phyloP scores from a whole-genome alignment of 1,140 invertebrate genomes.

The Lethocerus indicus region DNA sequence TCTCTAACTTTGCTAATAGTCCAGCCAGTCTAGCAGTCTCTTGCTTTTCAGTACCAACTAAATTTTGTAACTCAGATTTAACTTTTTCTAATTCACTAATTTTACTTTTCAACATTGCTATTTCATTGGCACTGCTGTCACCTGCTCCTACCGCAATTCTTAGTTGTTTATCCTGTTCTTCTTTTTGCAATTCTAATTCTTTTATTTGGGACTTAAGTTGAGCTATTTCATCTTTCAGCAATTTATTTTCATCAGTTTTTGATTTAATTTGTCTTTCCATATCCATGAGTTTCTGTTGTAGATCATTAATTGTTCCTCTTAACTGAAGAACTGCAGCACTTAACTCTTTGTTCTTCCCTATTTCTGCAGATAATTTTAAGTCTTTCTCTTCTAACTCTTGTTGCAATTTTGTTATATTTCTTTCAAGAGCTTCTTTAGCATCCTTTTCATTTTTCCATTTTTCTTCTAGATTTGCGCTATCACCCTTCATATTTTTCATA shows the following conservation, averaged over 20 bases:
- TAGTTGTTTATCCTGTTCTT: no score
- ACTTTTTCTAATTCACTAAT: not conserved
- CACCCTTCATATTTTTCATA: not conserved
- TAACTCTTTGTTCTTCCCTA: not conserved
- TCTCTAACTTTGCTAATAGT: not conserved
- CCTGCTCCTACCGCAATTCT: no score
- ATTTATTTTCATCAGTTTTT: not conserved
- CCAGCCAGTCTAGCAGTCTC: not conserved
- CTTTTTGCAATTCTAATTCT: no score
- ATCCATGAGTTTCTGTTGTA: not conserved
- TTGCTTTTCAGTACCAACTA: not conserved
- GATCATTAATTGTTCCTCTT: not conserved
- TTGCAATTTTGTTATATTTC: not conserved
- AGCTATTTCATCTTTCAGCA: not conserved
- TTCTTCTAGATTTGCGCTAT: not conserved
- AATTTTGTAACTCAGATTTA: not conserved
- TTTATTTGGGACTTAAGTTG: not conserved
- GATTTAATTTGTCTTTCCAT: not conserved
- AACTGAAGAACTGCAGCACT: not conserved
- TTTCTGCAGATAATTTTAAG: no score
- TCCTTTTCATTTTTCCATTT: not conserved
- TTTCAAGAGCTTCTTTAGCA: not conserved
- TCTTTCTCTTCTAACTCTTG: not conserved
- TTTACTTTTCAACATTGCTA: no score
- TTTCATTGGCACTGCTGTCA: no score